These are phyloP conservation scores for Eupithecia vulgata DNA, from an alignment of 2,888 invertebrate species.

Conservation along the genomic window DNA sequence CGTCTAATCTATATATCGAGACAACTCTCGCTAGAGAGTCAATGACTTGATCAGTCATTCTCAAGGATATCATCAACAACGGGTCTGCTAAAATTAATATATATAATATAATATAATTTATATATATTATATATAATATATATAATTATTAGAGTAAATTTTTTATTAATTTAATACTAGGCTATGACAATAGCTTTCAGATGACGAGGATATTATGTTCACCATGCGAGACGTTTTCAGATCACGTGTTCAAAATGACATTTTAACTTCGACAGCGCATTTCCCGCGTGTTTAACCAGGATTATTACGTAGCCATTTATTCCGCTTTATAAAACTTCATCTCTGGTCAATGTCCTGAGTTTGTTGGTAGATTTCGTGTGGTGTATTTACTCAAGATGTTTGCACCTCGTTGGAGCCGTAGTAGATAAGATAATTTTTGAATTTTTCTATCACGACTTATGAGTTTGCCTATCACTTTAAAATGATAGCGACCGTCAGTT, in stretches of 20 bases:
- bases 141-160: too few relatives aligned
- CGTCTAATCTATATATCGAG: conserved; percentile 38
- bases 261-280: conserved; percentile 40
- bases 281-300: conserved; percentile 42
- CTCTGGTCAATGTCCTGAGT: conserved; percentile 51
- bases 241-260: conserved; percentile 43
- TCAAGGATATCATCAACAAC: not conserved
- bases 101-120: too few relatives aligned
- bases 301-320: conserved; percentile 47
- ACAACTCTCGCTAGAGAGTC: conserved; percentile 13
- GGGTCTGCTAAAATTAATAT: not conserved
- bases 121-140: too few relatives aligned
- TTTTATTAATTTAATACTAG: not conserved
- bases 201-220: conserved; percentile 19
- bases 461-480: conserved; percentile 57
- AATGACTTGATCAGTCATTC: not conserved
- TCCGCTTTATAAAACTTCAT: conserved; percentile 41
- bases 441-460: conserved; percentile 64
- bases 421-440: conserved; percentile 75
- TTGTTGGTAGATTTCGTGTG: conserved; percentile 47
- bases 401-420: conserved; percentile 62
- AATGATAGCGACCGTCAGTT: conserved; percentile 61
- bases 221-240: conserved; percentile 1
- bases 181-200: not conserved
- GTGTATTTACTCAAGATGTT: conserved; percentile 66